phyloP scores from a whole-genome alignment of 2,113 vertebrate species.

The Protobothrops mucrosquamatus region DNA sequence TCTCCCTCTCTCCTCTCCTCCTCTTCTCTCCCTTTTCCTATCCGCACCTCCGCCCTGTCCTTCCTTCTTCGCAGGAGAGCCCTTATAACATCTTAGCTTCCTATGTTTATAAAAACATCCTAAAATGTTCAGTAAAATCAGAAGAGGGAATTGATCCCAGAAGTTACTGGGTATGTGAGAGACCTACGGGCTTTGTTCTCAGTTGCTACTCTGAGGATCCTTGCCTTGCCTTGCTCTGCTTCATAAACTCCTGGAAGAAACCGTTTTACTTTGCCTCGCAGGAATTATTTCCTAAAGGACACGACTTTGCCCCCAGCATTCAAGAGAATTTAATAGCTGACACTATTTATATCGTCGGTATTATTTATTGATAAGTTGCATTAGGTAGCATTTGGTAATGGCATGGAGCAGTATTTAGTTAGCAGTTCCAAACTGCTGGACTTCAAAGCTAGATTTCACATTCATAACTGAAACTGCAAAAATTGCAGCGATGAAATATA shows the following conservation, averaged over 20 bases:
- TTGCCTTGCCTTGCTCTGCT: background rate
- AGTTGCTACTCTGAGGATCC: background rate
- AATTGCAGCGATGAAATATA: background rate
- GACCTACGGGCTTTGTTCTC: background rate
- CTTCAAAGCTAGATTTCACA: background rate
- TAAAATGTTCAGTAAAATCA: background rate
- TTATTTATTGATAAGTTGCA: background rate
- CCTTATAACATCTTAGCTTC: background rate
- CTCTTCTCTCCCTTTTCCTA: too few species aligned
- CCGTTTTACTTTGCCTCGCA: background rate
- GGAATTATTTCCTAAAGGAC: background rate
- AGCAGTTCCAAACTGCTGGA: background rate
- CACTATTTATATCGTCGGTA: background rate
- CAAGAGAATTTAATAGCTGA: background rate
- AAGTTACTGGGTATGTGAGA: background rate
- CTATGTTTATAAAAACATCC: background rate
- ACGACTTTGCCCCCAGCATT: background rate
- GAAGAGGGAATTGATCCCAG: background rate
- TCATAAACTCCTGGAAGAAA: background rate
- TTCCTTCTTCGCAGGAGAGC: accelerated
- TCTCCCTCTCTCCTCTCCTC: too few species aligned
- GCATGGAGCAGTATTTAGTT: background rate
- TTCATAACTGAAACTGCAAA: background rate
- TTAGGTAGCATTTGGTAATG: background rate
- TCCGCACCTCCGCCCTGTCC: background rate